Conservation (phyloP, 2,113 vertebrate species). For the Myrmophylax atrothorax region DNA sequence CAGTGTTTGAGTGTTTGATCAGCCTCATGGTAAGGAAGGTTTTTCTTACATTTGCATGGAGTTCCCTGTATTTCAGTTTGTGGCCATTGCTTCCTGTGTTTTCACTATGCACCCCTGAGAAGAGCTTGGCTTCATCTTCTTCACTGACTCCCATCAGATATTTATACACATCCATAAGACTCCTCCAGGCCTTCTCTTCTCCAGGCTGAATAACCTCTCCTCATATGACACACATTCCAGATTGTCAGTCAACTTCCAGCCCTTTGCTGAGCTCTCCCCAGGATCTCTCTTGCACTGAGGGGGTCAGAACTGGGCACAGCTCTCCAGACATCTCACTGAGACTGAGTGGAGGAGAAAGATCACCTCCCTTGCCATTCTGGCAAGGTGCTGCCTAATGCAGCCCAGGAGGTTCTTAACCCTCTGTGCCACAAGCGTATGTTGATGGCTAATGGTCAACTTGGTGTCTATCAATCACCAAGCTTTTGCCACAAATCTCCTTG, state of each 20-base stretch:
- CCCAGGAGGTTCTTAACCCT: background rate
- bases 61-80: background rate
- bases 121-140: background rate
- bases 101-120: background rate
- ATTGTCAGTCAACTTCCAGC: background rate
- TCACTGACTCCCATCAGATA: background rate
- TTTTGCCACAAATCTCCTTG: background rate
- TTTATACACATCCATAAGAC: background rate
- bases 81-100: background rate
- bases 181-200: background rate
- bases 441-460: background rate
- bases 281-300: no score
- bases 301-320: background rate
- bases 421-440: rapidly evolving
- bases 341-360: background rate
- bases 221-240: background rate
- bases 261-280: background rate
- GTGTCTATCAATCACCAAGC: background rate
- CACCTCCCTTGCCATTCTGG: rapidly evolving
- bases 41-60: rapidly evolving
- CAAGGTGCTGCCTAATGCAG: background rate
- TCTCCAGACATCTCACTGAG: background rate
- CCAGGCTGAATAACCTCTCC: background rate
- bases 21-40: background rate
- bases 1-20: background rate